phyloP scores from a whole-genome alignment of 1,140 invertebrate genomes.

The Asobara japonica region DNA sequence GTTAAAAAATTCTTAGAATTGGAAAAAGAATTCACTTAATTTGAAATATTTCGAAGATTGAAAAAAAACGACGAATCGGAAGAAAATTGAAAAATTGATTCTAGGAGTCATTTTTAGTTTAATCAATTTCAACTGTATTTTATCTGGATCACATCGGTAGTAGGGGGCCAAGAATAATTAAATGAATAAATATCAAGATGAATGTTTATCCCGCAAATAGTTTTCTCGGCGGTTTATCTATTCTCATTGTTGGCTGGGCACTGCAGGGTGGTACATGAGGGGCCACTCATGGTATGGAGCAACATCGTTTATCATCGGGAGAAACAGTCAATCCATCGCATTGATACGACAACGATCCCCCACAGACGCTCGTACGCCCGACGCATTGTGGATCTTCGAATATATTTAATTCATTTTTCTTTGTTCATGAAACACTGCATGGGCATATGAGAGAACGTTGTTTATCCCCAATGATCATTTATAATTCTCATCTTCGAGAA shows the following conservation, averaged over 20 bases:
- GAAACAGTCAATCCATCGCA: constrained; percentile 61
- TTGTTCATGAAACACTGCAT: too few species aligned
- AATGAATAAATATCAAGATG: not conserved
- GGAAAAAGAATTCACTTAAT: too few species aligned
- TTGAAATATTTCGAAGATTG: too few species aligned
- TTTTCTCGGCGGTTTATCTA: not conserved
- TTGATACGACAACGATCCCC: constrained; percentile 60
- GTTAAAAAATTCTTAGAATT: not conserved
- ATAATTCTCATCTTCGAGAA: too few species aligned
- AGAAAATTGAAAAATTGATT: not conserved
- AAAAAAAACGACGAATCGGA: too few species aligned
- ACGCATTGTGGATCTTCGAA: constrained; percentile 8
- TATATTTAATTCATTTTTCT: constrained; percentile 6
- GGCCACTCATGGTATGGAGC: constrained; percentile 21
- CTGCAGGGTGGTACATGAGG: constrained; percentile 33
- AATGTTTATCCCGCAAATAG: not conserved
- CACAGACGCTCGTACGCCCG: constrained; percentile 9
- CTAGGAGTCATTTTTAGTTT: too few species aligned
- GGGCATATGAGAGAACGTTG: too few species aligned
- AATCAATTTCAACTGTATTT: too few species aligned
- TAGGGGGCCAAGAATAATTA: not conserved
- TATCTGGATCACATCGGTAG: too few species aligned
- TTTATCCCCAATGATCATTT: too few species aligned
- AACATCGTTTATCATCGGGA: constrained; percentile 62
- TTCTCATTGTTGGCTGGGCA: not conserved